These are phyloP conservation scores for Azorinus chamasolen DNA, from an alignment of 2,888 invertebrate species.

Conservation along the genomic window DNA sequence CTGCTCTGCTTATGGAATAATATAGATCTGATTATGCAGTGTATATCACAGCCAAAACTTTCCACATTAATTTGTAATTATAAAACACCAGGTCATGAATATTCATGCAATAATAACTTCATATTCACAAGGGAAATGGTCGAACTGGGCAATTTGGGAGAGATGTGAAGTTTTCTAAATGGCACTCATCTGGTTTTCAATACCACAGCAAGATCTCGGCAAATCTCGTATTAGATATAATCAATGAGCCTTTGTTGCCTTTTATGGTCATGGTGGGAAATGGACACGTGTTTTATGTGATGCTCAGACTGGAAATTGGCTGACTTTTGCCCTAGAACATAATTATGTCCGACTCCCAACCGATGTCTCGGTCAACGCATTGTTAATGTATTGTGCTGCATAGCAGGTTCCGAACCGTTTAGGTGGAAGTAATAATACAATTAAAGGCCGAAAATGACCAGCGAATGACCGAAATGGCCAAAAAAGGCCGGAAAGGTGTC, in stretches of 20 bases:
- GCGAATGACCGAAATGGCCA: slow-evolving; percentile 21
- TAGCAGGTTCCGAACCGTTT: slow-evolving; percentile 9
- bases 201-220: not conserved
- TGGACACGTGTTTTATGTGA: slow-evolving; percentile 7
- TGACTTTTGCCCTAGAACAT: not conserved
- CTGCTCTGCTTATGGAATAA: too few relatives aligned
- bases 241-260: slow-evolving; percentile 3
- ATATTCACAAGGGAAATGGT: too few relatives aligned
- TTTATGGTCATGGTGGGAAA: slow-evolving; percentile 1
- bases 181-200: not conserved
- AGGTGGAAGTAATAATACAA: slow-evolving; percentile 40
- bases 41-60: too few relatives aligned
- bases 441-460: slow-evolving; percentile 29
- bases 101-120: too few relatives aligned
- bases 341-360: not conserved
- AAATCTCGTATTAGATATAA: not conserved
- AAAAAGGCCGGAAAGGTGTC: slow-evolving; percentile 30
- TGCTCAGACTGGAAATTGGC: not conserved
- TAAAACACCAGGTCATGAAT: too few relatives aligned
- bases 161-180: too few relatives aligned
- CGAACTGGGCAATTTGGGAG: too few relatives aligned
- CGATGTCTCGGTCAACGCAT: not conserved
- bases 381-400: slow-evolving; percentile 5
- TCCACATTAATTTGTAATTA: too few relatives aligned
- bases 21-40: too few relatives aligned